Evolutionary conservation across 1,140 invertebrate genomes (phyloP).

Genomic region (Hormaphis cornu): DNA sequence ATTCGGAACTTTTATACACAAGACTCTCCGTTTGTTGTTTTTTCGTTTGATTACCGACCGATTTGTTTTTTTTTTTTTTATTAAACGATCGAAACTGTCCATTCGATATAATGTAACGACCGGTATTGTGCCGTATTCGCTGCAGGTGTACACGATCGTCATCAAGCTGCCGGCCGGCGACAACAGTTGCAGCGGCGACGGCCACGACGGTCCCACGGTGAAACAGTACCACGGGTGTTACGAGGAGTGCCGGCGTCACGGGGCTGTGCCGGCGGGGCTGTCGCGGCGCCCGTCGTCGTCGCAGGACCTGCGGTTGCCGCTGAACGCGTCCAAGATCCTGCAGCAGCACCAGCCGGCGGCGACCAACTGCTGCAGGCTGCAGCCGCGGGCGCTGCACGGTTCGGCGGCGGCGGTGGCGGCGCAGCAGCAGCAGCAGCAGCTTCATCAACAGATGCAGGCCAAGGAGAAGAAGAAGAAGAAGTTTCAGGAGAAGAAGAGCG

Average conservation of each 20-base stretch:
- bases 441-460: conserved; percentile 40
- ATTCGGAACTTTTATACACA: no score
- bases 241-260: conserved; percentile 34
- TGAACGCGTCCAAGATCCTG: conserved; percentile 75
- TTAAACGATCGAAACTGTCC: no score
- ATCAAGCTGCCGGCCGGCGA: conserved; percentile 64
- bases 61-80: no score
- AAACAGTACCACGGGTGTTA: conserved; percentile 40
- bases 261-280: conserved; percentile 34
- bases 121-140: no score
- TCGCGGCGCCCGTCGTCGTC: conserved; percentile 53
- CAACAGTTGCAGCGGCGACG: conserved; percentile 47
- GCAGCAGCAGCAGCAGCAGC: conserved; percentile 45
- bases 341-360: conserved; percentile 66
- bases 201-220: conserved; percentile 43
- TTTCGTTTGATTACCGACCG: no score
- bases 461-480: conserved; percentile 74
- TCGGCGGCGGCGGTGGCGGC: no score
- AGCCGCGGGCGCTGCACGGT: conserved; percentile 46
- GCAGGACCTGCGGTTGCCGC: conserved; percentile 68
- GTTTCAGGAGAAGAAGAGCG: conserved; percentile 90
- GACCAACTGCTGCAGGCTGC: conserved; percentile 47
- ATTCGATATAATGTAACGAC: no score
- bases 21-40: no score
- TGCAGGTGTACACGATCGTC: conserved; percentile 76